Conservation (phyloP, 2,113 vertebrate genomes). For the Poecilia latipinna region DNA sequence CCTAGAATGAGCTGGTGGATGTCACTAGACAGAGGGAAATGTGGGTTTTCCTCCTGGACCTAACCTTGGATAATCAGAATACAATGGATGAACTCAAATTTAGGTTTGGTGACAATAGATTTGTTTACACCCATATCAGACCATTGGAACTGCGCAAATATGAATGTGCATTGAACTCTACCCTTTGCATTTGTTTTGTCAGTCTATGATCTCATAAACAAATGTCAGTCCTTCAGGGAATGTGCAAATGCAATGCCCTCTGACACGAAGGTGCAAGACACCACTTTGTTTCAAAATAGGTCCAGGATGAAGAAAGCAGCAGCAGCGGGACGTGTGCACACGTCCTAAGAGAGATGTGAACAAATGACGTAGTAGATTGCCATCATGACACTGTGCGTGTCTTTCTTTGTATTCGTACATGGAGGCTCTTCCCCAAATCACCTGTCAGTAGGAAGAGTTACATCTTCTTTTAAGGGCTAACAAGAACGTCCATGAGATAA, state of each 20-base stretch:
- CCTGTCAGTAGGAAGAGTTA: no score
- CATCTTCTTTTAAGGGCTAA: background rate
- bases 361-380: conserved; percentile 10
- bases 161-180: background rate
- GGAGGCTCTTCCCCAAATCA: background rate
- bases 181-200: background rate
- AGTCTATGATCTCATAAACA: background rate
- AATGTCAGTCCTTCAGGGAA: conserved; percentile 7
- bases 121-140: background rate
- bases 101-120: background rate
- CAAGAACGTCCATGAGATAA: background rate
- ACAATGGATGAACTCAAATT: background rate
- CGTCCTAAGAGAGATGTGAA: conserved; percentile 36
- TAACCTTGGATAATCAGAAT: background rate
- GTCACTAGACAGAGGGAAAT: no score
- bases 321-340: conserved; percentile 38
- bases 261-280: conserved; percentile 24
- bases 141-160: background rate
- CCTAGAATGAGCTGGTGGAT: no score
- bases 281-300: conserved; percentile 26
- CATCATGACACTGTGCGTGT: background rate
- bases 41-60: no score
- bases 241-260: conserved; percentile 4
- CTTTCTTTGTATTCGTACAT: background rate
- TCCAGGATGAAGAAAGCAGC: conserved; percentile 17